Conservation (phyloP, 1,140 invertebrate genomes). For the Ceratina australensis region DNA sequence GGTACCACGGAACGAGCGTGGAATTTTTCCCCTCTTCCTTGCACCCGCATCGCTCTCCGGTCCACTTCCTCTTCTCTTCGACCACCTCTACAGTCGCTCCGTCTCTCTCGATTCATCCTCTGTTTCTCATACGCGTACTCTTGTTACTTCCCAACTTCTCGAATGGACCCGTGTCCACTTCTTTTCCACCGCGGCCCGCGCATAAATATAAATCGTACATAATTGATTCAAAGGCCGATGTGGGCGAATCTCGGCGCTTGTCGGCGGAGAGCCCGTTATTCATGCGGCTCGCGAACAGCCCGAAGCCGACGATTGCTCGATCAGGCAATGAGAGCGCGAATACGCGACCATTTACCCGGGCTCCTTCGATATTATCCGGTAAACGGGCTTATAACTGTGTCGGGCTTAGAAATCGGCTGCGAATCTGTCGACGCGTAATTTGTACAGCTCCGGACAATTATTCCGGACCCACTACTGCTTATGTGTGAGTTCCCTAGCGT, state of each 20-base stretch:
- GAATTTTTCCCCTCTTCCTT: slow-evolving; percentile 24
- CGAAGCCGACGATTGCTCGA: slow-evolving; percentile 43
- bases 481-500: too few species aligned
- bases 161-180: slow-evolving; percentile 19
- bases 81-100: neutral
- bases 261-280: slow-evolving; percentile 65
- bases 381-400: slow-evolving; percentile 57
- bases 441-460: slow-evolving; percentile 9
- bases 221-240: slow-evolving; percentile 72
- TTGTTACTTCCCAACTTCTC: slow-evolving; percentile 30
- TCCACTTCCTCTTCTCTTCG: neutral
- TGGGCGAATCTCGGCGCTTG: slow-evolving; percentile 68
- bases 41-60: slow-evolving; percentile 3
- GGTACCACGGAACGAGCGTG: slow-evolving; percentile 55
- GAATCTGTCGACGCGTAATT: slow-evolving; percentile 63
- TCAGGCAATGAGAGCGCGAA: slow-evolving; percentile 55
- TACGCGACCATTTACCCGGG: slow-evolving; percentile 32
- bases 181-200: slow-evolving; percentile 32
- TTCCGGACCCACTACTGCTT: too few species aligned
- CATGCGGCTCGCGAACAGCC: slow-evolving; percentile 31
- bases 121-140: slow-evolving; percentile 12
- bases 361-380: slow-evolving; percentile 42
- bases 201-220: slow-evolving; percentile 73
- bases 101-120: slow-evolving; percentile 2
- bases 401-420: slow-evolving; percentile 50